Base-by-base conservation (phyloP, 2,888 invertebrate species). In the Fragum fragum region DNA sequence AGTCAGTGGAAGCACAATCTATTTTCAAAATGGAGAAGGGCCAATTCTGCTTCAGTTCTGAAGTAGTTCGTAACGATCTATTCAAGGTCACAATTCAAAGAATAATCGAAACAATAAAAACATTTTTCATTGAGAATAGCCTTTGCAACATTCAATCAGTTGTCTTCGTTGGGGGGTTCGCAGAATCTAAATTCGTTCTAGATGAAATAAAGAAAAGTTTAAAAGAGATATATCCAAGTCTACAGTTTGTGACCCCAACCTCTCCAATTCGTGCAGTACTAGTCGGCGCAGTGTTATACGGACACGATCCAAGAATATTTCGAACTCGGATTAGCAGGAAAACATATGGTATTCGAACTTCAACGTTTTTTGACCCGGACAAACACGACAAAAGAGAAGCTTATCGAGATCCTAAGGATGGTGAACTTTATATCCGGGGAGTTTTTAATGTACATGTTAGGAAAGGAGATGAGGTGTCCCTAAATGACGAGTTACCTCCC, bases 111-210 rank as follows among this genome's bases (percentile, higher is more conserved):
- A 71, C 73, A 21, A 61, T 85, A 18, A 23, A 53, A 26, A 71
- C 57, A 16, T 39, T 81, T 14, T 32, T 83, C 9, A 11, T 55
- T 26, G 36, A 39, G 32, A 21, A 29, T 23, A 29, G 71, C 26
- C 70, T 53, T 14, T 16, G 32, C 2, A 73, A 71, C 1, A 55
- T 82, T 6, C 28, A 57, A 11, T 69, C 69, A 1, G 61, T 84
- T 11, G 76, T 84, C 39, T 52, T 84, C 5, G 76, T 81, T 14
- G 84, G 84, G 3, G 81, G 85, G 6, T 85, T 80, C 52, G 55
- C 85, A 1, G 85, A 86, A 72, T 83, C 82, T 18, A 72, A 71
- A 7, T 69, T 86, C n/a, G 81, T 86, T 6, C 63, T 68, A 6
- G 57, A 71, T 3, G 71, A 71, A 47, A 68, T 86, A 11, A 28